Evolutionary conservation across 2,888 invertebrate species (phyloP).

Genomic region (Epinotia brunnichana): DNA sequence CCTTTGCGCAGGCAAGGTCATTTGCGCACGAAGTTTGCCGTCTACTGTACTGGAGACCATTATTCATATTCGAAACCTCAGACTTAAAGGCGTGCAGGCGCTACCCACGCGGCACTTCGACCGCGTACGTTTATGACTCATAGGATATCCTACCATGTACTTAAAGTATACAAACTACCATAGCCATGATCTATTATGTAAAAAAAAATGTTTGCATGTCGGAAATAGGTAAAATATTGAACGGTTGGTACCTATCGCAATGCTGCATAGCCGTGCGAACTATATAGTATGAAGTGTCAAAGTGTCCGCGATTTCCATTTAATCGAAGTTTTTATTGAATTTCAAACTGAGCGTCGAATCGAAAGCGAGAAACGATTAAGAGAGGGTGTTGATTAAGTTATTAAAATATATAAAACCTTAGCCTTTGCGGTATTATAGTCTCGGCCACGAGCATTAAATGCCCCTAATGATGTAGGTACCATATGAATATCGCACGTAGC

Average conservation of each 20-base stretch:
- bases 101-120: conserved; percentile 46
- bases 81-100: conserved; percentile 47
- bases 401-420: background rate
- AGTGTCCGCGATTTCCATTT: conserved; percentile 2
- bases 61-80: conserved; percentile 53
- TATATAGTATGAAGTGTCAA: background rate
- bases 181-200: too few relatives aligned
- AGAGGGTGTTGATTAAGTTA: background rate
- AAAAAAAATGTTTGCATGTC: background rate
- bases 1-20: too few relatives aligned
- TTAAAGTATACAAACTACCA: background rate
- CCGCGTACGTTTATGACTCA: conserved; percentile 28
- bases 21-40: too few relatives aligned
- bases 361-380: background rate
- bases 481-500: background rate
- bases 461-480: background rate
- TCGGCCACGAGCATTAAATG: too few relatives aligned
- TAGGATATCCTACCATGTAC: conserved; percentile 18
- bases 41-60: conserved; percentile 45
- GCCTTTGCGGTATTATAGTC: background rate
- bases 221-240: background rate
- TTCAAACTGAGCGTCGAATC: background rate
- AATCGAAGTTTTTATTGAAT: background rate
- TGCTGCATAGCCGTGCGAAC: background rate
- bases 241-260: background rate